phyloP scores from a whole-genome alignment of 1,140 invertebrate genomes.

The Papilio machaon region DNA sequence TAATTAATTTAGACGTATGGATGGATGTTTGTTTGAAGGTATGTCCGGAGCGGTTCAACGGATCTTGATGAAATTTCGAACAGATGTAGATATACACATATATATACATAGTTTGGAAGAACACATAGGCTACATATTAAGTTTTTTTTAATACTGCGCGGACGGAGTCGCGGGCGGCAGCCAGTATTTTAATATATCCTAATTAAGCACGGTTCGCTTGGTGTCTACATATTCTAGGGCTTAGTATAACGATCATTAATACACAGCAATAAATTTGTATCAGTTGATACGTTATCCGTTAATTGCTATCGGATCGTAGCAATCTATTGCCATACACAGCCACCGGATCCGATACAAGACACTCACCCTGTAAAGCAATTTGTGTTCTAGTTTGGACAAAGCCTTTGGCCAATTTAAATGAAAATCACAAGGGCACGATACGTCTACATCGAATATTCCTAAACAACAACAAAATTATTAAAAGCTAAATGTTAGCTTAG shows the following conservation, averaged over 20 bases:
- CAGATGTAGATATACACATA: too few relatives aligned
- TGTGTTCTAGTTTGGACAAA: constrained; percentile 18
- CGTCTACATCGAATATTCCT: neutral
- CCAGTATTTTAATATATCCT: neutral
- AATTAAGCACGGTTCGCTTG: neutral
- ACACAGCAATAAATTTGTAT: constrained; percentile 20
- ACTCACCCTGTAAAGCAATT: constrained; percentile 12
- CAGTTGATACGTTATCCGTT: constrained; percentile 14
- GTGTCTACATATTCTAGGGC: neutral
- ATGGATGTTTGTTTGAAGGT: too few relatives aligned
- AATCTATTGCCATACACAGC: constrained; percentile 4
- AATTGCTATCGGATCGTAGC: constrained; percentile 21
- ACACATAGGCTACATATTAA: too few relatives aligned
- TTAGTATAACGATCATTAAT: neutral
- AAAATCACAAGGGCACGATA: constrained; percentile 2
- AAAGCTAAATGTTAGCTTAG: neutral
- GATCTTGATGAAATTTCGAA: too few relatives aligned
- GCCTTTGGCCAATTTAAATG: constrained; percentile 3
- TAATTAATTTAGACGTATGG: too few relatives aligned
- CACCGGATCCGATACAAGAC: neutral
- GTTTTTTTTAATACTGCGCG: too few relatives aligned
- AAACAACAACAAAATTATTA: neutral
- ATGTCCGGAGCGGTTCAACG: too few relatives aligned
- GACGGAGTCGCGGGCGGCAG: neutral
- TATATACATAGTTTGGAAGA: too few relatives aligned